Conservation (phyloP, 2,888 invertebrate genomes). For the Alentia gelatinosa region DNA sequence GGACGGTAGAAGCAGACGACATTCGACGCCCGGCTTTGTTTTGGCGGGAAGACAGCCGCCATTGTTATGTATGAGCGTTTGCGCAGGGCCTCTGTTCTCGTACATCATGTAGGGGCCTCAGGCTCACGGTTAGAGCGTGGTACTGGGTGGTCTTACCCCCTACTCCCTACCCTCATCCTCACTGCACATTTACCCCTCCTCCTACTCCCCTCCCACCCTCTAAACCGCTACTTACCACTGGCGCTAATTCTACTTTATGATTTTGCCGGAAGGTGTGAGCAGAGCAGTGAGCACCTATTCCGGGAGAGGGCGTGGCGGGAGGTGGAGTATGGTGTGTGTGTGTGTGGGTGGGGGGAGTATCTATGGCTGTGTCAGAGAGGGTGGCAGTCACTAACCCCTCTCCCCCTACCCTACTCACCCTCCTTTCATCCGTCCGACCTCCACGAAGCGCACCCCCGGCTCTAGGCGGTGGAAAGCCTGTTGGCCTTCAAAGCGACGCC, state of each 20-base stretch:
- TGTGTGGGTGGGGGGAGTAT: background rate
- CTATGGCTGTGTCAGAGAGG: background rate
- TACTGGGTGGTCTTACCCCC: background rate
- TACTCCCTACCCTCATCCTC: background rate
- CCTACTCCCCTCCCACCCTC: background rate
- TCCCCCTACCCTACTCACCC: background rate
- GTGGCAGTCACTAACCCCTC: background rate
- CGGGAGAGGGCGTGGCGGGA: background rate
- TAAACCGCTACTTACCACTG: background rate
- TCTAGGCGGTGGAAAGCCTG: background rate
- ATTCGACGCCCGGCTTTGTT: conserved; percentile 9
- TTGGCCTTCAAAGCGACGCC: conserved; percentile 25
- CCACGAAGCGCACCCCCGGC: background rate
- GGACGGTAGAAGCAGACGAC: background rate
- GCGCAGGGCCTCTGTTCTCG: too few species aligned
- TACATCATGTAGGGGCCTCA: conserved; percentile 24
- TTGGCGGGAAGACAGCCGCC: conserved; percentile 14
- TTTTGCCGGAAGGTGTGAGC: conserved; percentile 41
- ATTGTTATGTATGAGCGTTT: conserved; percentile 27
- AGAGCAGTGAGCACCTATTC: background rate
- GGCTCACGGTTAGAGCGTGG: background rate
- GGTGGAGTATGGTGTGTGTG: background rate
- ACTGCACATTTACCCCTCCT: background rate
- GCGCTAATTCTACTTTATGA: conserved; percentile 48
- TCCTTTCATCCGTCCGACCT: background rate